Percentiles rank a stretch among this genome's conserved stretches.
Evolutionary conservation across 2,113 vertebrate genomes (phyloP).

Genomic region (Albula glossodonta): DNA sequence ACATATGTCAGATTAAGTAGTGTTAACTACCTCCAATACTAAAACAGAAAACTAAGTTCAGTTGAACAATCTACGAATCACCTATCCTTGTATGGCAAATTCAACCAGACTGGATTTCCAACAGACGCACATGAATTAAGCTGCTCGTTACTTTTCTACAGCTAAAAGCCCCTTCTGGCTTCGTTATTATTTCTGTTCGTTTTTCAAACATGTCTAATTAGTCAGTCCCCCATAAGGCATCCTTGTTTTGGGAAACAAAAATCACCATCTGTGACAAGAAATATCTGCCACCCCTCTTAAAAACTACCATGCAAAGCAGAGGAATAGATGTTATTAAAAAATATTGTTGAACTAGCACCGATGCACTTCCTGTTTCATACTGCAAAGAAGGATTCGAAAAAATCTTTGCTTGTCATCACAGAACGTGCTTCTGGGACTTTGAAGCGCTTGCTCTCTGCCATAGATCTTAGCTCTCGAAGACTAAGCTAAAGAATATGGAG

Average conservation of each 20-base stretch:
- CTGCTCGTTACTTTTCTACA: background rate
- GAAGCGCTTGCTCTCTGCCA: background rate
- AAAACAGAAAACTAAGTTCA: background rate
- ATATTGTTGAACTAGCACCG: background rate
- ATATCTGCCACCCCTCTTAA: background rate
- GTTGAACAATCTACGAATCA: background rate
- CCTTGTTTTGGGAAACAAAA: constrained; percentile 40
- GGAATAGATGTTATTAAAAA: background rate
- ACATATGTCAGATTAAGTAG: constrained; percentile 51
- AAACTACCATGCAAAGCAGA: background rate
- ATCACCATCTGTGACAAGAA: background rate
- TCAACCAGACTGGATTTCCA: background rate
- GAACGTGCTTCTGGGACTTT: background rate
- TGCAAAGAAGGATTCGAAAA: background rate
- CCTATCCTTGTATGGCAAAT: background rate
- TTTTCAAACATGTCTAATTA: constrained; percentile 12
- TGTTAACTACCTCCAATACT: background rate
- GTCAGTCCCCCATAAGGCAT: constrained; percentile 48
- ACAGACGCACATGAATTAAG: background rate
- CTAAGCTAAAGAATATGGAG: background rate
- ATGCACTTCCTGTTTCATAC: background rate
- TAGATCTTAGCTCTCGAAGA: background rate
- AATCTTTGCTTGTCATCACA: background rate
- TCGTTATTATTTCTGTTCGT: background rate
- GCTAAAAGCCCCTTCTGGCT: constrained; percentile 1